Evolutionary conservation across 2,797 vertebrate species (phyloP), one percentile per base, ranked within the genome.

Genomic region (Acanthopagrus latus): DNA sequence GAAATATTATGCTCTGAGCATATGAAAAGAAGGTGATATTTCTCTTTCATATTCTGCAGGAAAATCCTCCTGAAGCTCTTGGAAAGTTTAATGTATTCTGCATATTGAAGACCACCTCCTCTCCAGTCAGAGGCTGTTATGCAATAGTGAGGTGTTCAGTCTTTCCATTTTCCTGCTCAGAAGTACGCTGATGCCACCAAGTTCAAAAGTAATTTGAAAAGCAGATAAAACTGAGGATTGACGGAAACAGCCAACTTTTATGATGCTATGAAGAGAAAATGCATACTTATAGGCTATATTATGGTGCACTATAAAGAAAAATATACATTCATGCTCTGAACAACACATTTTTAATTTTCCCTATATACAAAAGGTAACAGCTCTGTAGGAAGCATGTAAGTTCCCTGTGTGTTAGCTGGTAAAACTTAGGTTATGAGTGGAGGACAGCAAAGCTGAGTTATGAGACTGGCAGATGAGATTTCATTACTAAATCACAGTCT

Each of bases 31-130:
- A 71, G 77, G 67, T 80, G 74, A 85, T 74, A 81, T 79, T 82
- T 89, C 66, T 80, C 54, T 43, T 71, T 44, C 74, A 75, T 72
- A 84, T 81, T 82, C 64, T 71, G 74, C 73, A 88, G 84, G 84
- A 90, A 88, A 92, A 91, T 89, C 83, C 81, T 89, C 74, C 72
- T 65, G 73, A 85, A 86, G 86, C 83, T 58, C 76, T 88, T 81
- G 92, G 91, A 93, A 93, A 91, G 80, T 91, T 91, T 88, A 91
- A 93, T 91, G 91, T 83, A 77, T 91, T 92, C 79, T 89, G 88
- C 92, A 93, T 90, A 91, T 88, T 90, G 84, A 88, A 90, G 85
- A 86, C 85, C 90, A 91, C 88, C 91, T 89, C 88, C 82, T 82
- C 85, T 84, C 70, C 58, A 71, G 78, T 89, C 80, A 47, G 56